Evolutionary conservation across 2,888 invertebrate genomes (phyloP), one percentile per base, ranked within the genome.

Genomic region (Drosophila anomalipes): DNA sequence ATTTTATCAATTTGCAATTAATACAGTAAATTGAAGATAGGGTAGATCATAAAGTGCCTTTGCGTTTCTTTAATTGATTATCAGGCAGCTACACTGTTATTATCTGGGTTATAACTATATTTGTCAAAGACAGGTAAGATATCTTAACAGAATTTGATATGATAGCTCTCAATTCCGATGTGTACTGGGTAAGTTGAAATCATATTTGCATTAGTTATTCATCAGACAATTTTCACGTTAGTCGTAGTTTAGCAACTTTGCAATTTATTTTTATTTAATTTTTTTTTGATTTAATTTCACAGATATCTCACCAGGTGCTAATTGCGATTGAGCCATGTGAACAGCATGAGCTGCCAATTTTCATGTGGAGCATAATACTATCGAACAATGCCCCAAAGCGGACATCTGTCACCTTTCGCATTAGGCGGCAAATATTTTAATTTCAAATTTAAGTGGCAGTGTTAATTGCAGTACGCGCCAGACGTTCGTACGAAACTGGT

Each of bases 351-450:
- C 16, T 22, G 52, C 44, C 58, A 56, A 57, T 63, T 61, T 26
- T 51, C 60, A 82, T 37, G 22, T 79, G 51, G 71, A 74, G 73
- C 73, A 60, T 32, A 30, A 1, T n/a, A 41, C 44, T 10, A 28
- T 54, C 57, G 52, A 54, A 70, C 62, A 67, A 62, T 60, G 47
- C 60, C 65, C 28, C 47, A n/a, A 44, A 49, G 41, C 53, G 37
- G 51, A 52, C 66, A 66, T 56, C 63, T 66, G 81, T 68, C 88
- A 68, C 37, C 63, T 51, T 70, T 60, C 56, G 53, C 56, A 73
- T 41, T 73, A 61, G 72, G 57, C 61, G 59, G 80, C 86, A 90
- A 90, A 90, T 86, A 82, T 86, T 88, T 77, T 77, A 74, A 85
- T 73, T 77, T 88, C 19, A 39, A 61, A 88, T 86, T 88, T 47